Evolutionary conservation across 2,797 vertebrate genomes (phyloP).

Genomic region (Cryptoprocta ferox): DNA sequence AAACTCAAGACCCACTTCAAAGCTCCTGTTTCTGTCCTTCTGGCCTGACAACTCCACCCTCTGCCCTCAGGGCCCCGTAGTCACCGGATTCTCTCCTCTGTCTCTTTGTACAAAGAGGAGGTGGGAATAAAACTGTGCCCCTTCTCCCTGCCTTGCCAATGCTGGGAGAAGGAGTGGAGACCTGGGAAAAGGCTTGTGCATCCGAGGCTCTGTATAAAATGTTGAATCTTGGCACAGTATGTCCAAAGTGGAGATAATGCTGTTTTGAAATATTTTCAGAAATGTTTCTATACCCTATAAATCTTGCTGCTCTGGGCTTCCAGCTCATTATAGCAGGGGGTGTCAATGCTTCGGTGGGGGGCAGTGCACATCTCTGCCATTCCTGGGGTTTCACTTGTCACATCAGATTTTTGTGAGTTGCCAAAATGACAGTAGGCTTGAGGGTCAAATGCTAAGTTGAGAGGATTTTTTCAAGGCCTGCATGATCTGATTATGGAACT

Average conservation of each 20-base stretch:
- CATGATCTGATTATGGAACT: background rate
- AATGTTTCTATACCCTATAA: background rate
- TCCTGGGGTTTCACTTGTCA: slow-evolving; percentile 17
- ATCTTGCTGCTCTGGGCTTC: background rate
- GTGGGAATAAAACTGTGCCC: background rate
- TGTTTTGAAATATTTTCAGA: slow-evolving; percentile 38
- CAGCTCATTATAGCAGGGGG: background rate
- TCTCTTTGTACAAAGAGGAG: background rate
- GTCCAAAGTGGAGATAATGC: background rate
- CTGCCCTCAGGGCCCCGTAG: background rate
- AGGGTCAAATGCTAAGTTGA: slow-evolving; percentile 42
- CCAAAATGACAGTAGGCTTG: background rate
- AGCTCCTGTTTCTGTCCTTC: background rate
- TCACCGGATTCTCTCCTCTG: slow-evolving; percentile 15
- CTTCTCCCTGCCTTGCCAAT: background rate
- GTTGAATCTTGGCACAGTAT: background rate
- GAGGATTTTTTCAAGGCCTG: slow-evolving; percentile 37
- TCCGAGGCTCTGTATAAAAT: background rate
- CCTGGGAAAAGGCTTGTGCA: background rate
- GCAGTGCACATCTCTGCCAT: background rate
- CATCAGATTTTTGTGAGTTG: slow-evolving; percentile 2
- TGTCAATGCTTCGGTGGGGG: background rate
- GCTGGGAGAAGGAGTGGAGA: background rate
- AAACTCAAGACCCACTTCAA: slow-evolving; percentile 12
- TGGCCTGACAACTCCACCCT: too few species aligned